Evolutionary conservation across 1,140 invertebrate genomes (phyloP).

Genomic region (Reticulitermes speratus): DNA sequence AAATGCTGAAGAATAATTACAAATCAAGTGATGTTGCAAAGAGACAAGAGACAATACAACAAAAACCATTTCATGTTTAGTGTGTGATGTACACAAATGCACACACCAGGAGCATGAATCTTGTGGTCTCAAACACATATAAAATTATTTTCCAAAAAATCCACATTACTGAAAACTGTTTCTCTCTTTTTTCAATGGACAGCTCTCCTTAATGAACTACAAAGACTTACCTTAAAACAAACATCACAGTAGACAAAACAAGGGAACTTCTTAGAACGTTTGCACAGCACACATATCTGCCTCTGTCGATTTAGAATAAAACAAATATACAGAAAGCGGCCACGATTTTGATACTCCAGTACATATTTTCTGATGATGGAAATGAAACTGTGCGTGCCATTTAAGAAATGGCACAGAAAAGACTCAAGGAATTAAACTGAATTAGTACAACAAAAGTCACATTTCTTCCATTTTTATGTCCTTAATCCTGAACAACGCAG

Average conservation of each 20-base stretch:
- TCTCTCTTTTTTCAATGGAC: not conserved
- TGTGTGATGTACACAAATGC: not conserved
- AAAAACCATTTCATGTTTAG: too few species aligned
- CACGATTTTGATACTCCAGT: not conserved
- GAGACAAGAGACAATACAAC: too few species aligned
- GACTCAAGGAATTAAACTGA: too few species aligned
- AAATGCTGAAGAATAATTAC: too few species aligned
- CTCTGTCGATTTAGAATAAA: not conserved
- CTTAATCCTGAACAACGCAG: too few species aligned
- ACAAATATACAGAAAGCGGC: not conserved
- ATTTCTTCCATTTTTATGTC: too few species aligned
- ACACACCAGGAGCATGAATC: not conserved
- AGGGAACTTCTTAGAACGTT: slow-evolving; percentile 17
- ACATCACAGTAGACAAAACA: not conserved
- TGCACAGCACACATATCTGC: slow-evolving; percentile 21
- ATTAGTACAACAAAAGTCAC: too few species aligned
- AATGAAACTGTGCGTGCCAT: too few species aligned
- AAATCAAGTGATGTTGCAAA: too few species aligned
- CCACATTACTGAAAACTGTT: not conserved
- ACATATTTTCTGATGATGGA: too few species aligned
- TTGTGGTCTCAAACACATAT: not conserved
- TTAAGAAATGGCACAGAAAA: too few species aligned
- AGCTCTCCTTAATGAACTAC: not conserved
- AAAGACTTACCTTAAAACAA: slow-evolving; percentile 21
- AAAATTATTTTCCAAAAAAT: not conserved